Conservation (phyloP, 2,888 invertebrate species). For the Tipula confusa region DNA sequence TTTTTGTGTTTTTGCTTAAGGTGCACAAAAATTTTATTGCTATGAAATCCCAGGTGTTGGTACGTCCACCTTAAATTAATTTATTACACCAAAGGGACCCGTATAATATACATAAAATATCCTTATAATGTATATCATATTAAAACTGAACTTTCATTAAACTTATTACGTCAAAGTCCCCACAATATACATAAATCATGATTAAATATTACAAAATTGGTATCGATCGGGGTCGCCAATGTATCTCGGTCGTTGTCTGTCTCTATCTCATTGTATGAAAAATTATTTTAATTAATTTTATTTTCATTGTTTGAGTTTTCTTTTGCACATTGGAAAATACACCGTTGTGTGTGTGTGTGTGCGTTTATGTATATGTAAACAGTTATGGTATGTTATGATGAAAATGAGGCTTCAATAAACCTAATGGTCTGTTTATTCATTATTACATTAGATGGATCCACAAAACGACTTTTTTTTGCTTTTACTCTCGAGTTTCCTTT, state of each 20-base stretch:
- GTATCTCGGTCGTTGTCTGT: not conserved
- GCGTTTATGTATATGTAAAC: not conserved
- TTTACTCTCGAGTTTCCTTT: not conserved
- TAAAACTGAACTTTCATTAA: not conserved
- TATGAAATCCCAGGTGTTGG: not conserved
- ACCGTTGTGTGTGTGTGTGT: not conserved
- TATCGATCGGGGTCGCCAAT: not conserved
- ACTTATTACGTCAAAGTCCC: not conserved
- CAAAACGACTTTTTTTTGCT: not conserved
- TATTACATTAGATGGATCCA: not conserved
- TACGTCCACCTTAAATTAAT: not conserved
- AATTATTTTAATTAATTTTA: conserved; percentile 6
- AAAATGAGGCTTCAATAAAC: not conserved
- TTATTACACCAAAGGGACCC: not conserved
- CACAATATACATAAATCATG: not conserved
- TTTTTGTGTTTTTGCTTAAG: not conserved
- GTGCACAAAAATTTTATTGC: not conserved
- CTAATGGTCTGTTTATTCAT: not conserved
- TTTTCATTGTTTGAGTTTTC: not conserved
- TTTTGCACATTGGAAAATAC: not conserved
- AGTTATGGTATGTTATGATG: not conserved
- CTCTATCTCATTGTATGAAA: not conserved
- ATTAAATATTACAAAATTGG: not conserved
- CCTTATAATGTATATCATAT: not conserved
- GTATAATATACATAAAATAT: not conserved